Base-by-base conservation (phyloP, 2,888 invertebrate genomes). In the Diadegma fenestrale region DNA sequence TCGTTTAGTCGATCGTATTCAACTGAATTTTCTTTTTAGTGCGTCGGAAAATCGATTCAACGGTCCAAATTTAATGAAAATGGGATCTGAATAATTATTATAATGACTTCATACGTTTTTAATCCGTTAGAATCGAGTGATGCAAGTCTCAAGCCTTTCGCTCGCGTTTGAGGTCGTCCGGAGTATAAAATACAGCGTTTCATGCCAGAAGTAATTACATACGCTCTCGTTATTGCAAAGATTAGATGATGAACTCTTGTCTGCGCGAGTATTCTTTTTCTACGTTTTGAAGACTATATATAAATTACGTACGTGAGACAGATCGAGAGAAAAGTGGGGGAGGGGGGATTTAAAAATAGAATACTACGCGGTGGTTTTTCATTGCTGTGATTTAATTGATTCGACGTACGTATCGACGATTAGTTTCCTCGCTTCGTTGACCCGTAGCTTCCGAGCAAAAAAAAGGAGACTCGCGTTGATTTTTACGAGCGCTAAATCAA, bases 121-220 rank as follows among this genome's bases (percentile, higher is more conserved):
- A 30, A 45, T 45, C 17, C n/a, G 30, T n/a, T 26, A 63, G 43
- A 30, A 43, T 22, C 48, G 22, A 61, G 63, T 37, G 63, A 71
- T 37, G 79, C 79, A 79, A 79, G 71, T 43, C 37, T 71, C 17
- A 14, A 81, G 26, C 63, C 76, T 69, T 41, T 76, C 81, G 71
- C 69, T 82, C 41, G 63, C 61, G 69, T 76, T 76, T 82, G 41
- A 82, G 76, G 76, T 82, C 81, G 51, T 71, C 48, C 76, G 63
- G 19, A 51, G 41, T 76, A 76, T 76, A 63, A 69, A 76, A 71
- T 43, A 71, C 33, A 51, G 80, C 19, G 37, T 68, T 75, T 68
- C 37, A 81, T 71, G 81, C 81, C 81, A 81, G 81, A 76, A 76
- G 81, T 76, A 81, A 81, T 81, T 81, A 81, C 75, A 81, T 75